Base-by-base conservation (phyloP, 2,888 invertebrate genomes). In the Hemicrepidius hirtus region DNA sequence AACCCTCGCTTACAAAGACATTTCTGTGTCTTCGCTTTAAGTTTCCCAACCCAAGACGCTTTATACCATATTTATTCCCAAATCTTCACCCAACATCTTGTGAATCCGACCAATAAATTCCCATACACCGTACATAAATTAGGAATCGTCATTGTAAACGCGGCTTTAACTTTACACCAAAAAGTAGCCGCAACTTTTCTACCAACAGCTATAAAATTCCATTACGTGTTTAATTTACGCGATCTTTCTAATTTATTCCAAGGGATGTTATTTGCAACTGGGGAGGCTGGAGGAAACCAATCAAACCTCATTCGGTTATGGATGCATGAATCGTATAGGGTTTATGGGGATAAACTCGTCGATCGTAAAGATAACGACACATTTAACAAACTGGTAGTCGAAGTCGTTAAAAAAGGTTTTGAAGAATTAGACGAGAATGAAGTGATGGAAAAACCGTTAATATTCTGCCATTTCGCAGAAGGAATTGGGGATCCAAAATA, bases 161-260 rank as follows among this genome's bases (percentile, higher is more conserved):
- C 93, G 0, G 96, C 96, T 0, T 88, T 97, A 5, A 86, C 88
- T 1, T 87, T 97, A 21, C 98, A 98, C 84, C 88, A 88, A 49
- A 94, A 93, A 84, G 90, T 97, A 7, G 87, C 92, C 0, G 84
- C 91, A 1, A 90, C 90, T 0, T 98, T 98, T 87, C 88, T 98
- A 75, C 98, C 98, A 0, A 98, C 98, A 0, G 97, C 97, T 20
- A 89, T 96, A 78, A 98, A 97, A 87, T 98, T 98, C 85, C 98
- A 98, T 85, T 98, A 98, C 82, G 90, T 94, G 72, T 98, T 97
- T 86, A 98, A 97, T 85, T 87, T 98, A 65, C 88, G 98, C 70
- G 98, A 98, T 86, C 88, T 98, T 68, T 95, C 97, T 0, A 98
- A 97, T 84, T 94, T 98, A 77, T 98, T 97, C 86, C 96, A 97